Conservation (phyloP, 2,797 vertebrate species). For the Coracias cyanogaster region DNA sequence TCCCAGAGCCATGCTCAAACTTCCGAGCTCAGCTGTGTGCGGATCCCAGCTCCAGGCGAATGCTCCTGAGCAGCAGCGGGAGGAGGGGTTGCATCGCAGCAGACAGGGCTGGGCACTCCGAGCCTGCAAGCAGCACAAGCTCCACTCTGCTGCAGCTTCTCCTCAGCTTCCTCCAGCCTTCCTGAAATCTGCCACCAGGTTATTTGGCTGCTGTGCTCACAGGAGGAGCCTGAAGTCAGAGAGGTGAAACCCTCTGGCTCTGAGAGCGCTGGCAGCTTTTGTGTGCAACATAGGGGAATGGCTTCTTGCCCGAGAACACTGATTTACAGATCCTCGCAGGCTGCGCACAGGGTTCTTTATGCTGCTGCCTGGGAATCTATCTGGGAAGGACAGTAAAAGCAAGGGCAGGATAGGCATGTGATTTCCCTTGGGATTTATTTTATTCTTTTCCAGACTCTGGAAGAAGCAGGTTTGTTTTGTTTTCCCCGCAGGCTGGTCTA, state of each 20-base stretch:
- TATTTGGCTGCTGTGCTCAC: accelerated
- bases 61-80: slow-evolving; percentile 1
- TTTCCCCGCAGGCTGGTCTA: background rate
- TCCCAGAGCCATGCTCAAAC: slow-evolving; percentile 38
- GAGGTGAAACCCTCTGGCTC: background rate
- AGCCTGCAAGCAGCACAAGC: background rate
- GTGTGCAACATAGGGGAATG: accelerated
- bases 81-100: background rate
- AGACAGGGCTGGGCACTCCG: background rate
- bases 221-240: background rate
- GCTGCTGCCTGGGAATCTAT: background rate
- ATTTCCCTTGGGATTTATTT: background rate
- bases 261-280: background rate
- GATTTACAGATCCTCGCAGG: background rate
- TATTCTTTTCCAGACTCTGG: background rate
- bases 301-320: background rate
- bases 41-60: background rate
- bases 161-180: background rate
- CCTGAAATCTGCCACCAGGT: background rate
- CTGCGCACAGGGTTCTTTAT: accelerated
- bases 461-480: background rate
- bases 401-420: background rate
- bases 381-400: background rate
- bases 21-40: background rate
- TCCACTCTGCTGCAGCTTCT: background rate